A percentile compares a stretch with the other conserved stretches of the same genome.
Conservation (phyloP, 2,888 invertebrate species). For the Diarsia mendica region DNA sequence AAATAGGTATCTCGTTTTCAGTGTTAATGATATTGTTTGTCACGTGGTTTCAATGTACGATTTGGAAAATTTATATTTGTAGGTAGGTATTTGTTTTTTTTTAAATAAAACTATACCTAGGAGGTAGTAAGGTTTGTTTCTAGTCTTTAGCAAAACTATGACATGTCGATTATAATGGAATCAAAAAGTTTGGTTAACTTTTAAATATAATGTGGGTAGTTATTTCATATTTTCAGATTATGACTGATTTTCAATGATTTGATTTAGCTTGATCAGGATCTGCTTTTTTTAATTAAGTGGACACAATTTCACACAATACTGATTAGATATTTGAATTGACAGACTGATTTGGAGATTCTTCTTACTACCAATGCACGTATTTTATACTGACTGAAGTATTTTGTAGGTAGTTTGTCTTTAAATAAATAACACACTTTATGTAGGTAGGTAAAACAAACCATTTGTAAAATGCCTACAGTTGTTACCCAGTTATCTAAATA, state of each 20-base stretch:
- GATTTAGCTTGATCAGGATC: background rate
- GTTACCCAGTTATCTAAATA: slow-evolving; percentile 1
- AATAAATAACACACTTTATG: background rate
- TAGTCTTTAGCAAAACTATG: background rate
- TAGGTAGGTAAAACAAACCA: background rate
- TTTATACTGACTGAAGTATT: background rate
- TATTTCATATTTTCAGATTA: background rate
- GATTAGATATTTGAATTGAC: background rate
- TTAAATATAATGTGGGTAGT: background rate
- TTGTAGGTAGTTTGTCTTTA: background rate
- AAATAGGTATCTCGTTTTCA: too few species aligned
- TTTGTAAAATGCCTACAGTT: slow-evolving; percentile 5
- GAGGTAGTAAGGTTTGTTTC: background rate
- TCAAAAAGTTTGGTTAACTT: background rate
- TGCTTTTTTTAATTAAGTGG: background rate
- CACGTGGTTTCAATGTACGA: background rate
- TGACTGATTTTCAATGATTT: background rate
- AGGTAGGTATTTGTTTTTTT: background rate
- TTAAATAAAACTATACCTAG: background rate
- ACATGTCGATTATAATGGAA: background rate
- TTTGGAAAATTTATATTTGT: background rate
- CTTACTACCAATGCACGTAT: background rate
- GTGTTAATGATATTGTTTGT: background rate
- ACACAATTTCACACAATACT: too few species aligned
- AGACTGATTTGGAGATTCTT: background rate